phyloP scores from a whole-genome alignment of 2,113 vertebrate species.

The Plectropomus leopardus region DNA sequence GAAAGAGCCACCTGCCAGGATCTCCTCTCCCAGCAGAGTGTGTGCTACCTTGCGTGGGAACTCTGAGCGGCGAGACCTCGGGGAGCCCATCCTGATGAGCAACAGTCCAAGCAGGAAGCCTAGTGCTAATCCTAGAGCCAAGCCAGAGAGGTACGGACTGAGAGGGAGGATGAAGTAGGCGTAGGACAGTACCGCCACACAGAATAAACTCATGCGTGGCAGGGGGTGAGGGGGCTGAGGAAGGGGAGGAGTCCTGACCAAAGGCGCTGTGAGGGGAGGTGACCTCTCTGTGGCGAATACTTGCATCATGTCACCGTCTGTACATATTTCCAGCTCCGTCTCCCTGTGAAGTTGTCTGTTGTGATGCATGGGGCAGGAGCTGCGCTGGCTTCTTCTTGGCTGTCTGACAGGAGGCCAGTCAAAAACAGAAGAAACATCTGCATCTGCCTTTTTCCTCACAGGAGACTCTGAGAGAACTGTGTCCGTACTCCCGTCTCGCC shows the following conservation, averaged over 20 bases:
- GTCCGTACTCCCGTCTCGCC: constrained; percentile 62
- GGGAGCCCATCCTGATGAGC: constrained; percentile 83
- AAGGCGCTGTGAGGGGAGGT: background rate
- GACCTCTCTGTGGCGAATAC: constrained; percentile 68
- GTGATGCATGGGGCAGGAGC: constrained; percentile 68
- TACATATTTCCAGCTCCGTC: constrained; percentile 82
- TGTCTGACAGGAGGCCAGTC: constrained; percentile 71
- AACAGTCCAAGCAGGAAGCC: constrained; percentile 90
- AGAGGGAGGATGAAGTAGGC: constrained; percentile 89
- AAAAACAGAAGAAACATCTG: constrained; percentile 67
- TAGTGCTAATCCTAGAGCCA: constrained; percentile 86
- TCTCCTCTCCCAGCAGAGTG: constrained; percentile 31
- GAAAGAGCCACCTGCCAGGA: constrained; percentile 23
- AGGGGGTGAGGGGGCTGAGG: constrained; percentile 59
- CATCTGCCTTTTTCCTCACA: constrained; percentile 51
- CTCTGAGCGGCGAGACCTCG: constrained; percentile 6
- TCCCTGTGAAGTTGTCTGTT: constrained; percentile 46
- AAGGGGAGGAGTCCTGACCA: background rate
- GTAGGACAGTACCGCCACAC: constrained; percentile 85
- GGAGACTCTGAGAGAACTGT: constrained; percentile 60
- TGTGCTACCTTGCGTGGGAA: constrained; percentile 28
- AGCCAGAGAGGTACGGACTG: constrained; percentile 88
- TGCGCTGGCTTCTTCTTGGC: constrained; percentile 24
- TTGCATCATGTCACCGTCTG: constrained; percentile 83
- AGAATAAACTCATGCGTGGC: constrained; percentile 84